A percentile compares a stretch with the other conserved stretches of the same genome.
These are phyloP conservation scores for Ophioninae sp. DNA, from an alignment of 2,888 invertebrate species.

Conservation along the genomic window DNA sequence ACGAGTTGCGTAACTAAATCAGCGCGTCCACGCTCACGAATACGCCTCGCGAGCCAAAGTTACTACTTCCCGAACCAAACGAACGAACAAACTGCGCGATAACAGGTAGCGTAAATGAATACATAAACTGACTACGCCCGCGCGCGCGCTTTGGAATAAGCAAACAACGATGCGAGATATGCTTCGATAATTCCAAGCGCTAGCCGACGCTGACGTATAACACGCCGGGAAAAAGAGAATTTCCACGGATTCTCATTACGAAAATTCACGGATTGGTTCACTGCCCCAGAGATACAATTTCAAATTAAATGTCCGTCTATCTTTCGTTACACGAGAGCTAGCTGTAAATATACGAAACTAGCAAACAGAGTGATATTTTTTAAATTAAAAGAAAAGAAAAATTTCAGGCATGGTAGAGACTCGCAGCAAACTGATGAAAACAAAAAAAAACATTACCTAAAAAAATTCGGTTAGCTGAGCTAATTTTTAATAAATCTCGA, in stretches of 20 bases:
- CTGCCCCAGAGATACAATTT: not conserved
- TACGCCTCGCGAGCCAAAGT: constrained; percentile 32
- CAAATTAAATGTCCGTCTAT: constrained; percentile 3
- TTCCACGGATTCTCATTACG: constrained; percentile 43
- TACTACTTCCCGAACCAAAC: constrained; percentile 40
- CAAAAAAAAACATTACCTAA: not conserved
- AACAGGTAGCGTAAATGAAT: constrained; percentile 54
- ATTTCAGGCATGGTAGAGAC: not conserved
- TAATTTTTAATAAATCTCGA: not conserved
- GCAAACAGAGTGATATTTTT: not conserved
- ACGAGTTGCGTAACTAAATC: constrained; percentile 55
- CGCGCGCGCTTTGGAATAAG: constrained; percentile 20
- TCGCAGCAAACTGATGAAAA: not conserved
- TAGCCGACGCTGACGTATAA: constrained; percentile 20
- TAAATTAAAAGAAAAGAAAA: not conserved
- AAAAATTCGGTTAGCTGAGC: not conserved
- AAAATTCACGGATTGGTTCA: constrained; percentile 29
- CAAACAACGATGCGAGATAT: constrained; percentile 50
- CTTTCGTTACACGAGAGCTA: not conserved
- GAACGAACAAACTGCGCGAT: constrained; percentile 52
- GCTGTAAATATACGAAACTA: not conserved
- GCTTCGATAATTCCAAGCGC: constrained; percentile 36
- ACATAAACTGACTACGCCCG: constrained; percentile 42
- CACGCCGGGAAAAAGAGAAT: constrained; percentile 39
- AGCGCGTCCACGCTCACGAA: constrained; percentile 30